Conservation (phyloP, 2,797 vertebrate genomes). For the Lacerta viridis region DNA sequence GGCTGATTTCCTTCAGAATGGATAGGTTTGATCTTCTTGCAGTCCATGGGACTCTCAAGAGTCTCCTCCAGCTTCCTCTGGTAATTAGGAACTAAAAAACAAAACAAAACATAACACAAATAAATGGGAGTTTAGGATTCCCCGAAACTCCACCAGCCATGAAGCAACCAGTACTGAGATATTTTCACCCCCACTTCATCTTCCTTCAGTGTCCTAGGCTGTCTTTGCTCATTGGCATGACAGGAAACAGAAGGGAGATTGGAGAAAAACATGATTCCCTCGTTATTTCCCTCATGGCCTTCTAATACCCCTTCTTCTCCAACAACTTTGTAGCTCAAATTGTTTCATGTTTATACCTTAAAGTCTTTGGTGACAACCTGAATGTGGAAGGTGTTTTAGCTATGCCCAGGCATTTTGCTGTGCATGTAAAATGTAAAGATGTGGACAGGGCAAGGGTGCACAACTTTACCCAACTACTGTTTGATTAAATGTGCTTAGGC, state of each 20-base stretch:
- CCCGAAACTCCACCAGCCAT: too few relatives aligned
- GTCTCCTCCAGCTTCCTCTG: neutral
- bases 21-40: too few relatives aligned
- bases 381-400: neutral
- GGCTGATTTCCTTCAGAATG: too few relatives aligned
- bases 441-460: too few relatives aligned
- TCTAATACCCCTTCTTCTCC: neutral
- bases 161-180: too few relatives aligned
- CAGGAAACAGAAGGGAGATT: neutral
- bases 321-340: conserved; percentile 5
- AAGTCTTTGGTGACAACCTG: neutral
- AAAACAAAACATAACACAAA: neutral
- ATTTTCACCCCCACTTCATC: neutral
- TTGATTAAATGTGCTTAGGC: too few relatives aligned
- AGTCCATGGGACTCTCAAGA: too few relatives aligned
- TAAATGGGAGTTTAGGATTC: neutral
- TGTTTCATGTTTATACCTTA: neutral
- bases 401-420: neutral
- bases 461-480: too few relatives aligned
- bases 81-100: neutral
- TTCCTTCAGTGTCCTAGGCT: neutral
- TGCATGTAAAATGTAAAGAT: too few relatives aligned
- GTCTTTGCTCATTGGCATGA: neutral
- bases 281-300: neutral
- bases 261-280: neutral